These are phyloP conservation scores for Aegypius monachus DNA, from an alignment of 2,113 vertebrate species.

Conservation along the genomic window DNA sequence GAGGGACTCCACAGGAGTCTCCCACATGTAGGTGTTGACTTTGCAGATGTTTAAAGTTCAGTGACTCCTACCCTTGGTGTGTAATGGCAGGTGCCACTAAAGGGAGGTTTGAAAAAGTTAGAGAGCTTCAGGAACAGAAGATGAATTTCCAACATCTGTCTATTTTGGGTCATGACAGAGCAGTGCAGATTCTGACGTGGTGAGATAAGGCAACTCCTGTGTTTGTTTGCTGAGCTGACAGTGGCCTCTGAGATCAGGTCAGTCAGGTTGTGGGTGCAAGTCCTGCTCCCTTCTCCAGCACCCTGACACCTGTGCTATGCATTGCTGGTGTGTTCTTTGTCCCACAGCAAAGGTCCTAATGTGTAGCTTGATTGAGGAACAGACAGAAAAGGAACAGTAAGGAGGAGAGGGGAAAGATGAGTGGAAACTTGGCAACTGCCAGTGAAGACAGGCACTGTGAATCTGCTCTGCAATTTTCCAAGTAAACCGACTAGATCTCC, in stretches of 20 bases:
- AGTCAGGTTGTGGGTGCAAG: accelerated
- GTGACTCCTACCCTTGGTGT: background rate
- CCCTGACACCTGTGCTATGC: background rate
- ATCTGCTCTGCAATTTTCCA: background rate
- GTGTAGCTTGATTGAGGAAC: background rate
- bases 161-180: background rate
- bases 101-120: background rate
- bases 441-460: background rate
- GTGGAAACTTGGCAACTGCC: background rate
- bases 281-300: background rate
- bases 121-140: background rate
- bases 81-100: background rate
- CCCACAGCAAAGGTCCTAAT: background rate
- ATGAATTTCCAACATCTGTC: background rate
- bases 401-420: background rate
- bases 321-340: background rate
- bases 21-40: background rate
- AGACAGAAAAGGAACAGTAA: background rate
- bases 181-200: background rate
- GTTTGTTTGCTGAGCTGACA: background rate
- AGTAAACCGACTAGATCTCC: background rate
- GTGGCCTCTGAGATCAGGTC: background rate
- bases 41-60: background rate
- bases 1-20: background rate
- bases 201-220: background rate